Conservation (phyloP, 2,888 invertebrate species). For the Drosophila greeni region DNA sequence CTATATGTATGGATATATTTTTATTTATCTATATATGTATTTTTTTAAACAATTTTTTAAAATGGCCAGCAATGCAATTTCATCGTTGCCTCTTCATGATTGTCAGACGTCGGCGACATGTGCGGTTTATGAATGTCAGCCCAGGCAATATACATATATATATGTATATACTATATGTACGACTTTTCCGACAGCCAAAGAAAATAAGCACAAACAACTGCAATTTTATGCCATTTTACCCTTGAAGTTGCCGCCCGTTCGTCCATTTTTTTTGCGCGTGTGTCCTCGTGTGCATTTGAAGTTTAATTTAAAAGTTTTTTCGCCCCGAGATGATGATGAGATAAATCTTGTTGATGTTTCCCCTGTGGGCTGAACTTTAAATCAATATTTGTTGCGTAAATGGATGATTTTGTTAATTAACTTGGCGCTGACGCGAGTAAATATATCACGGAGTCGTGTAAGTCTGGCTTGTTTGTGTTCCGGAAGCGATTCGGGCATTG, state of each 20-base stretch:
- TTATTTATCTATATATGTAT: slow-evolving; percentile 3
- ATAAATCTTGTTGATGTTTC: slow-evolving; percentile 33
- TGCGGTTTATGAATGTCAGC: slow-evolving; percentile 53
- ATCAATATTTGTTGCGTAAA: slow-evolving; percentile 47
- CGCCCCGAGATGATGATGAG: slow-evolving; percentile 3
- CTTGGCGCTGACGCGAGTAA: slow-evolving; percentile 24
- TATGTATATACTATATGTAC: not conserved
- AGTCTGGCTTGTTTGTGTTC: slow-evolving; percentile 2
- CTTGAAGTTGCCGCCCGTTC: slow-evolving; percentile 2
- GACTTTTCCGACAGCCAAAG: slow-evolving; percentile 10
- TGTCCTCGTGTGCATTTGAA: slow-evolving; percentile 26
- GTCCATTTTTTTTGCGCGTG: not conserved
- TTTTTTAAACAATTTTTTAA: slow-evolving; percentile 29
- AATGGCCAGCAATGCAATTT: slow-evolving; percentile 41
- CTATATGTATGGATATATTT: not conserved
- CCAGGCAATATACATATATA: slow-evolving; percentile 7
- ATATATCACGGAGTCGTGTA: slow-evolving; percentile 16
- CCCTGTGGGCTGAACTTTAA: slow-evolving; percentile 26
- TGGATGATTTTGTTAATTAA: slow-evolving; percentile 48
- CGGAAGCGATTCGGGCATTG: not conserved
- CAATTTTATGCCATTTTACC: slow-evolving; percentile 38
- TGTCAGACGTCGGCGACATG: slow-evolving; percentile 35
- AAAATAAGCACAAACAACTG: slow-evolving; percentile 36
- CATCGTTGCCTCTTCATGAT: slow-evolving; percentile 24
- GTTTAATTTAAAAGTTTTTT: slow-evolving; percentile 40